Conservation (phyloP, 2,113 vertebrate genomes). For the Sclerurus mexicanus region DNA sequence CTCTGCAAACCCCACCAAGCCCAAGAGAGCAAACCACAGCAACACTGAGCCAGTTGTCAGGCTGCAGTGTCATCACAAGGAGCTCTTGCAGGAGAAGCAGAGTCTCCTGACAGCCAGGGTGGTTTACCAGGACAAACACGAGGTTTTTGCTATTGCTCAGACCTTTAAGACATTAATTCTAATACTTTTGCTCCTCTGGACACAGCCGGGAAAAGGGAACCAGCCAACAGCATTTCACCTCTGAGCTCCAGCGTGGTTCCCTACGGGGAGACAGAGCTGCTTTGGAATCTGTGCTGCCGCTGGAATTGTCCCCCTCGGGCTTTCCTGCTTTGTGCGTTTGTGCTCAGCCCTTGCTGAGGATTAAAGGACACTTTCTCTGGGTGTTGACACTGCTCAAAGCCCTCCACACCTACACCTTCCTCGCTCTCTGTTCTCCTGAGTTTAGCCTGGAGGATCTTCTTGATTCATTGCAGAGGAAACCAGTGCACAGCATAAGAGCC, state of each 20-base stretch:
- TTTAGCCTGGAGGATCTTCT: background rate
- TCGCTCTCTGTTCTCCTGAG: background rate
- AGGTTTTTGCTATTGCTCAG: background rate
- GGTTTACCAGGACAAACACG: background rate
- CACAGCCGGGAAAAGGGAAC: background rate
- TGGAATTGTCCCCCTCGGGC: background rate
- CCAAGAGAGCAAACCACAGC: background rate
- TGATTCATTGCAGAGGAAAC: background rate
- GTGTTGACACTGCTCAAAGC: background rate
- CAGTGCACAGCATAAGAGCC: background rate
- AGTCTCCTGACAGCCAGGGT: background rate
- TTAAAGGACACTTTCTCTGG: background rate
- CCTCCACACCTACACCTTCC: background rate
- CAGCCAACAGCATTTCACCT: background rate
- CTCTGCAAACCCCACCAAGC: background rate
- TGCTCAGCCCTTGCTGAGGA: background rate
- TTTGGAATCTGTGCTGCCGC: background rate
- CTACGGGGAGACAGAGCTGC: background rate
- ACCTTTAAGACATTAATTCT: background rate
- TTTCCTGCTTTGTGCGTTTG: background rate
- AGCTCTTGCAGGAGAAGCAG: background rate
- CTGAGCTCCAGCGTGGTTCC: background rate
- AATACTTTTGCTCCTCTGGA: background rate
- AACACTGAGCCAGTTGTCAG: conserved; percentile 20
- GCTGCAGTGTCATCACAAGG: conserved; percentile 45